Percentiles rank a stretch among this genome's conserved stretches.
Evolutionary conservation across 2,113 vertebrate species (phyloP).

Genomic region (Serinus canaria): DNA sequence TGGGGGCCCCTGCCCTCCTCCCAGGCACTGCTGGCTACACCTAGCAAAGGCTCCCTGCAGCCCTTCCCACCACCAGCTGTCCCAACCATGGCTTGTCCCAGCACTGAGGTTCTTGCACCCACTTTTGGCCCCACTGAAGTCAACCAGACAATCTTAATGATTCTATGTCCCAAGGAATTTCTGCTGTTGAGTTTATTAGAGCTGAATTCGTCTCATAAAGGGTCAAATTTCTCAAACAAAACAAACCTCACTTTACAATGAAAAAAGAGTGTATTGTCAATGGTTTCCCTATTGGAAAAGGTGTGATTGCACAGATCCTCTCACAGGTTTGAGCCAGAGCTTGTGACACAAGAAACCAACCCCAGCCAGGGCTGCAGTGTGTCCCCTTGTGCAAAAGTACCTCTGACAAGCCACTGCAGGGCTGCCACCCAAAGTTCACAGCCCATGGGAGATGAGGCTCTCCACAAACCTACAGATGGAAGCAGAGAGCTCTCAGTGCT

Average conservation of each 20-base stretch:
- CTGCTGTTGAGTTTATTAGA: not conserved
- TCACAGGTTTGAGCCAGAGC: not conserved
- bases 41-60: not conserved
- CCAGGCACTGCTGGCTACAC: not conserved
- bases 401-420: not conserved
- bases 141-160: not conserved
- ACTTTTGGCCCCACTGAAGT: not conserved
- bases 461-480: not conserved
- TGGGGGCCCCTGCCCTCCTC: not conserved
- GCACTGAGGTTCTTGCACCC: fast-evolving
- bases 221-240: not conserved
- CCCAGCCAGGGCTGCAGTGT: not conserved
- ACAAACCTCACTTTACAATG: not conserved
- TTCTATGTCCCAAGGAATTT: not conserved
- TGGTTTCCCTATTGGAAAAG: not conserved
- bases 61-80: not conserved
- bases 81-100: no score
- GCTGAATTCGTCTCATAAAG: not conserved
- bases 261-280: not conserved
- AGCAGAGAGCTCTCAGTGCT: not conserved
- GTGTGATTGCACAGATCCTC: not conserved
- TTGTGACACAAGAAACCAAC: not conserved
- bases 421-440: not conserved
- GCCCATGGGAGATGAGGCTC: not conserved
- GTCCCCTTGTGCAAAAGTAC: not conserved